Evolutionary conservation across 1,140 invertebrate species (phyloP).

Genomic region (Leptopilina boulardi): DNA sequence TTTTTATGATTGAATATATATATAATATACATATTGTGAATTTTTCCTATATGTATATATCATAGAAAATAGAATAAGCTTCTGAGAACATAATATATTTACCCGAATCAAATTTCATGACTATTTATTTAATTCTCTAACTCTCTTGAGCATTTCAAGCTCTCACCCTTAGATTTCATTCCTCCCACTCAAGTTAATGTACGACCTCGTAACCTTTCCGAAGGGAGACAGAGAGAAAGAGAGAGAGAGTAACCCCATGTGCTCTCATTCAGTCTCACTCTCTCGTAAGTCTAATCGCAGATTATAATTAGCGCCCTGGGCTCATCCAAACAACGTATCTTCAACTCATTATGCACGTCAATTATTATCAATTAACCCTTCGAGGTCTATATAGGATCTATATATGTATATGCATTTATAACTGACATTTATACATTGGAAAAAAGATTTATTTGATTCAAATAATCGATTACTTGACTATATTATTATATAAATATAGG

Average conservation of each 20-base stretch:
- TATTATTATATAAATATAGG: too few species aligned
- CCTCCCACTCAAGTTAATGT: constrained; percentile 7
- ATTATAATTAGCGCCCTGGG: not conserved
- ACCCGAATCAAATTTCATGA: constrained; percentile 14
- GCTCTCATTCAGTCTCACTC: constrained; percentile 1
- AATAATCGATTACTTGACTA: too few species aligned
- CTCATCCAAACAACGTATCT: constrained; percentile 2
- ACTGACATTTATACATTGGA: too few species aligned
- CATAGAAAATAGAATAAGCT: too few species aligned
- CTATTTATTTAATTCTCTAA: constrained; percentile 17
- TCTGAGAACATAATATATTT: too few species aligned
- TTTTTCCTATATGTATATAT: too few species aligned
- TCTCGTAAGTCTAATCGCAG: not conserved
- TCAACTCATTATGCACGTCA: not conserved
- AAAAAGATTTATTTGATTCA: too few species aligned
- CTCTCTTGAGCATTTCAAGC: not conserved
- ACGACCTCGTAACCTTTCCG: constrained; percentile 20
- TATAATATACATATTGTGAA: too few species aligned
- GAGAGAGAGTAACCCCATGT: constrained; percentile 7
- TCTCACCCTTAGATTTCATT: constrained; percentile 23
- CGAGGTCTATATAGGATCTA: too few species aligned
- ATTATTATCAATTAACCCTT: not conserved
- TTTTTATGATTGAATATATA: not conserved
- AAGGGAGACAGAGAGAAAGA: not conserved
- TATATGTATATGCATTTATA: too few species aligned